Percentiles rank a stretch among this genome's conserved stretches.
Evolutionary conservation across 2,113 vertebrate species (phyloP).

Genomic region (Manacus vitellinus): DNA sequence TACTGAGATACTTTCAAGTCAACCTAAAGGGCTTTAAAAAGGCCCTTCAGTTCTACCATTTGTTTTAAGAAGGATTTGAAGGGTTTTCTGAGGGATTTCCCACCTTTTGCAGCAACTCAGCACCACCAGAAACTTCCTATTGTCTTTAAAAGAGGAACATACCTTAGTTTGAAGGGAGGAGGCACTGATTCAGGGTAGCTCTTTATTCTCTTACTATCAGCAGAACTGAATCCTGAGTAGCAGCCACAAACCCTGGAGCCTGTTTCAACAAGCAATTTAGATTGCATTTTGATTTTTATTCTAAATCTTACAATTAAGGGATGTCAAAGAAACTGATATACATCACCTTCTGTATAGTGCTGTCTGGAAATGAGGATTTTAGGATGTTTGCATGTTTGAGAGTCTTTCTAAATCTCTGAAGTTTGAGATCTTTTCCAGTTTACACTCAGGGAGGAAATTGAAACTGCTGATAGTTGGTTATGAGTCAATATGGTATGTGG

Average conservation of each 20-base stretch:
- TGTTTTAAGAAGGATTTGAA: background rate
- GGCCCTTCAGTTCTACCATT: background rate
- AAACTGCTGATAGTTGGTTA: background rate
- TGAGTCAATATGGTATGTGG: background rate
- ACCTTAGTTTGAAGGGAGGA: background rate
- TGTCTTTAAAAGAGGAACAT: background rate
- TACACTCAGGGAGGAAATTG: background rate
- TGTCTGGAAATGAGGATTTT: background rate
- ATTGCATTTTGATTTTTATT: background rate
- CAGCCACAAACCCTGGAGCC: background rate
- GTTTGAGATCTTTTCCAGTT: background rate
- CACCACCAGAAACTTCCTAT: rapidly evolving
- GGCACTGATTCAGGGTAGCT: background rate
- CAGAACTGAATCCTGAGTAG: background rate
- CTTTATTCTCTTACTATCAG: background rate
- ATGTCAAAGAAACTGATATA: background rate
- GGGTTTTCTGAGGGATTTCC: background rate
- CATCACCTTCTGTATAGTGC: background rate
- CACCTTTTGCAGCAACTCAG: background rate
- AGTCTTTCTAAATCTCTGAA: background rate
- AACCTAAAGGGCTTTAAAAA: background rate
- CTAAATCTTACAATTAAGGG: background rate
- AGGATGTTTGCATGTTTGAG: background rate
- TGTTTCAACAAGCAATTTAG: background rate
- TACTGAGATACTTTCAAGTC: background rate